Base-by-base conservation (phyloP, 2,888 invertebrate genomes). In the Iselma pallidipennis region DNA sequence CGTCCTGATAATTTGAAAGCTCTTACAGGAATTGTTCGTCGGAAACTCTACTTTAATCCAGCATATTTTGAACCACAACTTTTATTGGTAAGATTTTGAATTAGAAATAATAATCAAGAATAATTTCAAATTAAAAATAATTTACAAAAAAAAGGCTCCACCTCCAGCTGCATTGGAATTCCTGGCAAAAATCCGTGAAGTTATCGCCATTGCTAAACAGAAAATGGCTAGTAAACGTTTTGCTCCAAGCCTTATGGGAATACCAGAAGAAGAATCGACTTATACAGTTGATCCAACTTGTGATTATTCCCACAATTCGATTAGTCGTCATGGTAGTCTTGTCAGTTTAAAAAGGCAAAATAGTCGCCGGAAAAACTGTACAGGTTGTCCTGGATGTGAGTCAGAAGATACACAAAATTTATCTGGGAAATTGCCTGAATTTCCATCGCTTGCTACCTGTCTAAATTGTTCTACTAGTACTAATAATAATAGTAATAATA, bases 121-220 rank as follows among this genome's bases (percentile, higher is more conserved):
- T 21, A 54, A 37, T 42, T 29, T 16, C 37, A 51, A n/a, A 52
- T 21, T 37, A 29, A 54, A 50, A 28, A 56, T 55, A 64, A 66
- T 33, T 21, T 60, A 67, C 9, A 12, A 1, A 31, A 16, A 26
- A 49, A 29, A 94, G 91, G 90, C 93, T 70, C 96, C 96, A 21
- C 95, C 96, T 49, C 91, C 93, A 45, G 94, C 94, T 56, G 95
- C 96, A 23, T 83, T 95, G 69, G 95, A 96, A 80, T 96, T 96
- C 79, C 84, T 96, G 53, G 86, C 88, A 1, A 94, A 94, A 85
- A 94, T 96, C 66, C 88, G 96, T 65, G 94, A 95, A 84, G 95
- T 95, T 5, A 95, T 95, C 71, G 86, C 93, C 45, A 90, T 95
- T 53, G 95, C 95, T 6, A 94, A 94, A 77, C 91, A 91, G 73